Evolutionary conservation across 2,113 vertebrate genomes (phyloP), one percentile per base, ranked within the genome.

Genomic region (Phylloscopus trochilus): DNA sequence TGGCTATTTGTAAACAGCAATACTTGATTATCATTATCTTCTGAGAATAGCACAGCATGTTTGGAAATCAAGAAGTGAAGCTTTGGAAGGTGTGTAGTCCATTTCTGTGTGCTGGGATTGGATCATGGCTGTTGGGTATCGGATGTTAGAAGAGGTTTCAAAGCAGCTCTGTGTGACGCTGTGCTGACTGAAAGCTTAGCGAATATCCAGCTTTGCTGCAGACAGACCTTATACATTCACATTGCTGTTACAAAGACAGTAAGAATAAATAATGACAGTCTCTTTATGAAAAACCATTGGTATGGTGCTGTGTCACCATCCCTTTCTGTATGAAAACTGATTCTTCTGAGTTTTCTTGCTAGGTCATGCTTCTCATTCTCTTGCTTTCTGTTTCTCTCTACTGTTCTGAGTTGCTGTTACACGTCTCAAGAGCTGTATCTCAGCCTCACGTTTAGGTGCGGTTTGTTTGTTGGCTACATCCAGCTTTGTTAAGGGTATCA

Each of bases 91-190:
- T 59, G 10, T 39, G 23, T 18, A 4, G 24, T 43, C 33, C 19
- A 1, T 46, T 39, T 41, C 15, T 0, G 0, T 5, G 10, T 46
- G 11, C 47, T 51, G 37, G 33, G 7, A 3, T 33, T 68, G 18
- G 30, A 31, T 77, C 33, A 5, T 1, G 0, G 22, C 2, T 41
- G 3, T 22, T 23, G 8, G 39, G 26, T 55, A 6, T 69, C 1
- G 14, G 53, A 37, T 39, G 20, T 28, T 35, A 43, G 3, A 52
- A 79, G 76, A 58, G 27, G 14, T 62, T 58, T 44, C 63, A 12
- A 14, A 66, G 37, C 55, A 63, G 11, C 31, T n/a, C 28, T 63
- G 30, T 33, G 75, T n/a, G 13, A 8, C 3, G 7, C 49, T 1
- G 1, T 9, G 24, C 41, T 52, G 49, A 10, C 33, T 30, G 56